phyloP scores from a whole-genome alignment of 1,140 invertebrate species.

The Psilanteris sp. region DNA sequence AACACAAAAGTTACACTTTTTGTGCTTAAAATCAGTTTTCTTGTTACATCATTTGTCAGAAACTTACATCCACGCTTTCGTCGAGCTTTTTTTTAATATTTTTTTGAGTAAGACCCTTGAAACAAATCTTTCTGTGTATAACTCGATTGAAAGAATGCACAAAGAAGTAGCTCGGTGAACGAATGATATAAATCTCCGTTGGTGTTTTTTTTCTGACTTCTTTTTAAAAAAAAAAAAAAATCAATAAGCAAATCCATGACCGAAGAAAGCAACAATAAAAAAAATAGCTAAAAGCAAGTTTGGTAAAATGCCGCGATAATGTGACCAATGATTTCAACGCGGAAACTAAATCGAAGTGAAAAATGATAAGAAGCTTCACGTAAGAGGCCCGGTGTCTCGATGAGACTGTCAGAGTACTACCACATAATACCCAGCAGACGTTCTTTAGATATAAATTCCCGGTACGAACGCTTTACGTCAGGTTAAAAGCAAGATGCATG shows the following conservation, averaged over 20 bases:
- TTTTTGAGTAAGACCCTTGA: slow-evolving; percentile 16
- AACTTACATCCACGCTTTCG: slow-evolving; percentile 9
- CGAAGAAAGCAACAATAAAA: too few species aligned
- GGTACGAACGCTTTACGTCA: slow-evolving; percentile 35
- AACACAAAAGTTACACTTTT: slow-evolving; percentile 16
- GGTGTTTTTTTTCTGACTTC: too few species aligned
- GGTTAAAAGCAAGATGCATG: slow-evolving; percentile 36
- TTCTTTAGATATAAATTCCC: slow-evolving; percentile 46
- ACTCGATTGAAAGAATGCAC: slow-evolving; percentile 9
- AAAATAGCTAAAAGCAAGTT: not conserved
- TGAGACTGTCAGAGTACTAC: slow-evolving; percentile 9
- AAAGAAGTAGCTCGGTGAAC: slow-evolving; percentile 8
- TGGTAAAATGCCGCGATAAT: not conserved
- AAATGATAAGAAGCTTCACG: slow-evolving; percentile 13
- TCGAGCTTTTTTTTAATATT: slow-evolving; percentile 15
- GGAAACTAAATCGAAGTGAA: slow-evolving; percentile 7
- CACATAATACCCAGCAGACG: slow-evolving; percentile 30
- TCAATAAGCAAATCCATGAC: too few species aligned
- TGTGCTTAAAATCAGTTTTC: slow-evolving; percentile 36
- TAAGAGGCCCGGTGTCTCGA: not conserved
- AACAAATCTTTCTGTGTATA: slow-evolving; percentile 24
- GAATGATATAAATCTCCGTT: slow-evolving; percentile 15
- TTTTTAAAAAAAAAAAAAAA: too few species aligned
- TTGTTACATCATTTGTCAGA: slow-evolving; percentile 33
- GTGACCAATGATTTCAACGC: slow-evolving; percentile 12